Evolutionary conservation across 2,888 invertebrate species (phyloP).

Genomic region (Drosophila subsilvestris): DNA sequence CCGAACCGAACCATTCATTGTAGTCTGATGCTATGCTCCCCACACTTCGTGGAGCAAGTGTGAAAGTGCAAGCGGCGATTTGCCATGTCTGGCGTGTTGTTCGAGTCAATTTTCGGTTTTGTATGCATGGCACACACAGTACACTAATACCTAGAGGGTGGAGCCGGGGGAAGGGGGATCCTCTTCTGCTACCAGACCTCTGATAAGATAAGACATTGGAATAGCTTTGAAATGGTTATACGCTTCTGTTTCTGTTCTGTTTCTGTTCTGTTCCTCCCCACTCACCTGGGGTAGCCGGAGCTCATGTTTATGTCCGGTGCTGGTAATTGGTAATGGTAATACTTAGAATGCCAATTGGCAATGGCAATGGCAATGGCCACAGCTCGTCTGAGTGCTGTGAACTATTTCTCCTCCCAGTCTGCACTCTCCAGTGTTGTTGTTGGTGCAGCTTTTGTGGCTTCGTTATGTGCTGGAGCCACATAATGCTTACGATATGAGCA

Average conservation of each 20-base stretch:
- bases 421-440: conserved; percentile 2
- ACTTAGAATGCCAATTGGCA: conserved; percentile 25
- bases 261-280: background rate
- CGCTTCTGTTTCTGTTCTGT: background rate
- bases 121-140: conserved; percentile 24
- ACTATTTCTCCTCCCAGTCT: conserved; percentile 6
- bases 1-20: conserved; percentile 22
- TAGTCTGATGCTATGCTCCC: conserved; percentile 5
- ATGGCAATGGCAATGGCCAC: conserved; percentile 20
- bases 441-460: conserved; percentile 36
- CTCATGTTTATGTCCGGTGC: conserved; percentile 34
- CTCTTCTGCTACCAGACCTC: conserved; percentile 51
- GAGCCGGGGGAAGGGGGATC: background rate
- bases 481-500: conserved; percentile 29
- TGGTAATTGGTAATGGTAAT: conserved; percentile 32
- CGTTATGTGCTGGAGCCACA: conserved; percentile 25
- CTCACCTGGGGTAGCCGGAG: conserved; percentile 9
- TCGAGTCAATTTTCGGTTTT: conserved; percentile 21
- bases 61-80: conserved; percentile 23
- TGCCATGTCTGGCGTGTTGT: background rate
- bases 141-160: conserved; percentile 38
- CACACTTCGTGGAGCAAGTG: conserved; percentile 5
- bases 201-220: conserved; percentile 65
- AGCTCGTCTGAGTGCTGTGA: conserved; percentile 58
- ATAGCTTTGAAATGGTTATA: conserved; percentile 7